Conservation (phyloP, 2,797 vertebrate genomes). For the Cygnus olor region DNA sequence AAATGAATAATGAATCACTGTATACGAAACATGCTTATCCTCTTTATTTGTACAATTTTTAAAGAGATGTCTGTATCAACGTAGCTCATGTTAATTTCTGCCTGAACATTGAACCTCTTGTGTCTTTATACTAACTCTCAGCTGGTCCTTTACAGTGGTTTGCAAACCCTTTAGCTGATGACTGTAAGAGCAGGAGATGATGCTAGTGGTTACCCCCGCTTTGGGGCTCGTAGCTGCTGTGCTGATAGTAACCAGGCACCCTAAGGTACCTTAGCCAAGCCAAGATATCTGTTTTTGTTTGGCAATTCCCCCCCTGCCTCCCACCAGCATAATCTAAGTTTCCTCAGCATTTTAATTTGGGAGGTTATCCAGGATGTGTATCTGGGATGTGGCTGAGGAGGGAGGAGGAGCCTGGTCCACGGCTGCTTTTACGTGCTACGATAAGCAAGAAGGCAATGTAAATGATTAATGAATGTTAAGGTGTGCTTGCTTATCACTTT, state of each 20-base stretch:
- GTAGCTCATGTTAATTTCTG: fast-evolving
- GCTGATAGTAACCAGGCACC: not conserved
- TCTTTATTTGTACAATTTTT: not conserved
- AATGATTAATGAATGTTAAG: not conserved
- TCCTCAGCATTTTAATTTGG: not conserved
- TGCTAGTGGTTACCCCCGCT: not conserved
- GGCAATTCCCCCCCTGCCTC: not conserved
- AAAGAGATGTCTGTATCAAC: not conserved
- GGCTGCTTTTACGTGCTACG: not conserved
- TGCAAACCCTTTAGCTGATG: not conserved
- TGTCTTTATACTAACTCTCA: fast-evolving
- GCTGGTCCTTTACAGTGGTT: not conserved
- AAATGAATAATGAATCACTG: not conserved
- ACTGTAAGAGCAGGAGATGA: too few species aligned
- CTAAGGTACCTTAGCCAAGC: not conserved
- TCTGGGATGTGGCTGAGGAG: not conserved
- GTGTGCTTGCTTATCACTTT: not conserved
- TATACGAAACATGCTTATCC: not conserved
- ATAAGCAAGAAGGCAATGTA: not conserved
- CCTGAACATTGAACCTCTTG: fast-evolving
- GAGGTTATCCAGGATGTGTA: not conserved
- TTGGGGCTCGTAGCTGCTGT: not conserved
- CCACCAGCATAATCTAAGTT: not conserved
- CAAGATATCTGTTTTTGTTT: not conserved
- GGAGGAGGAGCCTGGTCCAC: not conserved